Percentiles rank a stretch among this genome's conserved stretches.
Evolutionary conservation across 2,113 vertebrate species (phyloP).

Genomic region (Mastomys natalensis): DNA sequence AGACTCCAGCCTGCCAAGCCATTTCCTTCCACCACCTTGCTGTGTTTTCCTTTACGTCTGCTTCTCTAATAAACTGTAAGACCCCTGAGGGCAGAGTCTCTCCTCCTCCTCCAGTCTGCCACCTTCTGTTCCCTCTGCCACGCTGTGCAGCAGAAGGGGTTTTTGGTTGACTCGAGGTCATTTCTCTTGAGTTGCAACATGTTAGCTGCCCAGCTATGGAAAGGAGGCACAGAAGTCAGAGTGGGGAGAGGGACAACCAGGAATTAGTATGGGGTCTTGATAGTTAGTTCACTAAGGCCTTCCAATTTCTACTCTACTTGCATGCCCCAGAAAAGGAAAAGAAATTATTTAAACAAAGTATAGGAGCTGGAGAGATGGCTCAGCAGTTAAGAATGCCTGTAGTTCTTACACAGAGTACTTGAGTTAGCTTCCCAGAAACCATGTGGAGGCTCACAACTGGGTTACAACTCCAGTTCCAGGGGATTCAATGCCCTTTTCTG

Average conservation of each 20-base stretch:
- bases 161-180: not conserved
- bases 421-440: not conserved
- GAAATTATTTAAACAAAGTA: not conserved
- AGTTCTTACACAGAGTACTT: not conserved
- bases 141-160: not conserved
- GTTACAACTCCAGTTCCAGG: not conserved
- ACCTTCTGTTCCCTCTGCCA: not conserved
- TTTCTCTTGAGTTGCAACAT: not conserved
- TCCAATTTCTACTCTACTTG: constrained; percentile 17
- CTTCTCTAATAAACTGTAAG: constrained; percentile 37
- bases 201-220: not conserved
- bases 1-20: constrained; percentile 32
- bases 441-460: not conserved
- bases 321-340: not conserved
- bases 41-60: constrained; percentile 48
- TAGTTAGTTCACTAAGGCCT: not conserved
- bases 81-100: not conserved
- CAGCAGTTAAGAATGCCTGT: not conserved
- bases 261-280: not conserved
- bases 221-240: not conserved
- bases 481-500: not conserved
- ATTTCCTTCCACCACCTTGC: not conserved
- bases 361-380: not conserved
- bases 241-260: not conserved
- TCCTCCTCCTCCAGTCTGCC: not conserved